phyloP scores from a whole-genome alignment of 2,113 vertebrate genomes.

The Psettodes erumei region DNA sequence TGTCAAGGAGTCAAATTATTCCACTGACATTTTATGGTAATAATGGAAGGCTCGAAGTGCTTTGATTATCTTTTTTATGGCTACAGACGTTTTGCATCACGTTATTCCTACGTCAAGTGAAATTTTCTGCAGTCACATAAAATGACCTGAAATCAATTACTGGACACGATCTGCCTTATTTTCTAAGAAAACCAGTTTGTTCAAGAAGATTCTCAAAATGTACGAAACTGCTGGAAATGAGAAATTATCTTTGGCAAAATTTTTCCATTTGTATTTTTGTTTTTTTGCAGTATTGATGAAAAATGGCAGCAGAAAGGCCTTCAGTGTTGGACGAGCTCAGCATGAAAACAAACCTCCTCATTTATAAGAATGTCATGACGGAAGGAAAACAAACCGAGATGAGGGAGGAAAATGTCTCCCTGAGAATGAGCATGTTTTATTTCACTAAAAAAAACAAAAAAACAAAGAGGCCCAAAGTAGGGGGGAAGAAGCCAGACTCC shows the following conservation, averaged over 20 bases:
- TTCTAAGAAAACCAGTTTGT: background rate
- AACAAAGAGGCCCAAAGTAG: slow-evolving; percentile 9
- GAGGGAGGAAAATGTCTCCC: slow-evolving; percentile 18
- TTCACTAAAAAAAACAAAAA: slow-evolving; percentile 10
- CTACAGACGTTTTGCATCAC: too few species aligned
- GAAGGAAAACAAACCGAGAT: too few species aligned
- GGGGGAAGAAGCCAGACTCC: slow-evolving; percentile 19
- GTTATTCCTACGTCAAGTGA: background rate
- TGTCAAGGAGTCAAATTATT: too few species aligned
- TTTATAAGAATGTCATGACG: slow-evolving; percentile 31
- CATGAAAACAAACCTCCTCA: slow-evolving; percentile 36
- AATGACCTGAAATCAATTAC: background rate
- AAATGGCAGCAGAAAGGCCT: slow-evolving; percentile 12
- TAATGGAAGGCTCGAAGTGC: too few species aligned
- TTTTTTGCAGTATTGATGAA: slow-evolving; percentile 20
- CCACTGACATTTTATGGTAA: too few species aligned
- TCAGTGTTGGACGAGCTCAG: slow-evolving; percentile 17
- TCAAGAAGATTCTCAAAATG: slow-evolving; percentile 1
- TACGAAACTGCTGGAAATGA: slow-evolving; percentile 5
- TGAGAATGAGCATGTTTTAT: slow-evolving; percentile 16
- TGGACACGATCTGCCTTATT: background rate
- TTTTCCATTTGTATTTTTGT: slow-evolving; percentile 7
- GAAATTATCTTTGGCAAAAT: slow-evolving; percentile 2
- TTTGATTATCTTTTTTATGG: too few species aligned
- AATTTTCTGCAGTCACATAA: background rate